Base-by-base conservation (phyloP, 2,888 invertebrate genomes). In the Oscheius onirici region DNA sequence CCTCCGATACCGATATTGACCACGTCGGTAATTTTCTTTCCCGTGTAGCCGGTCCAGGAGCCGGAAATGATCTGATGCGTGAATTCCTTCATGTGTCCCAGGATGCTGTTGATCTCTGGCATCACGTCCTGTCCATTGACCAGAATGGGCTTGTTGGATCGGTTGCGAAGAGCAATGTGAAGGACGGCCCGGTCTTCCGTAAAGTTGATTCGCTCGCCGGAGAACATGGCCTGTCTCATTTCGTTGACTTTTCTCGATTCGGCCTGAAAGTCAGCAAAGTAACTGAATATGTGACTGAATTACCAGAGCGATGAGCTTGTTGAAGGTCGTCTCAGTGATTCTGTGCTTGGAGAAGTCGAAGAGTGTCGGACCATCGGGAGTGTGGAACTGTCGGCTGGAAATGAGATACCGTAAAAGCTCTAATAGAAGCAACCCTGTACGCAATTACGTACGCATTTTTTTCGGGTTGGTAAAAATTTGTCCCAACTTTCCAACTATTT, bases 1-100 rank as follows among this genome's bases (percentile, higher is more conserved):
- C 99, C 99, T 41, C 99, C 99, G 87, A 99, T 99, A 73, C 99
- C 99, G 89, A 99, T 99, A 89, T 99, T 99, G 73, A 99, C 93
- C 46, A 99, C 94, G 90, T 99, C 97, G 58, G 94, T 95, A 74
- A 99, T 97, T 73, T 92, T 89, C 89, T 96, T 94, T 20, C 96
- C 97, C 0, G 95, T 95, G 89, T 92, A 95, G 6, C 92, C 92
- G 74, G 90, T 89, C 92, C 92, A 92, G 51, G 88, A 82, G 3
- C 91, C 91, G 55, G 87, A 88, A 69, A 90, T 90, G 3, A 91
- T 54, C 20, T 61, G 63, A 60, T 92, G 91, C 0, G 93, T 92
- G 89, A 99, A 99, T 87, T 93, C 92, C 88, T 95, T 93, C 95
- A 99, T 99, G 87, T 99, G 97, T 0, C 91, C 90, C 40, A 99